These are phyloP conservation scores for Gallirallus australis DNA, from an alignment of 2,797 vertebrate genomes.

Conservation along the genomic window DNA sequence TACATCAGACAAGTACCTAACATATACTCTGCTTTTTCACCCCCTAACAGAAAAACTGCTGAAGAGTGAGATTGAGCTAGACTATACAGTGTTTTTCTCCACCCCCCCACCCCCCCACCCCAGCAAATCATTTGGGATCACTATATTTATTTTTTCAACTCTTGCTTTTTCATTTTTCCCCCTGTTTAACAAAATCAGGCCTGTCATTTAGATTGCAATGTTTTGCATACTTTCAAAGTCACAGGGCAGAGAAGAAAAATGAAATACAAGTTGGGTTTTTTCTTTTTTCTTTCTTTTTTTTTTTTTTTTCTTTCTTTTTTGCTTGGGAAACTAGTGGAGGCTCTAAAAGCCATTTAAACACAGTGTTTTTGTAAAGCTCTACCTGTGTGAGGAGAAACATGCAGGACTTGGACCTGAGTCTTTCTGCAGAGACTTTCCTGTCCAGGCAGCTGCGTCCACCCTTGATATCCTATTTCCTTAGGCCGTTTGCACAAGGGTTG, in stretches of 20 bases:
- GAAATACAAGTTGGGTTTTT: not conserved
- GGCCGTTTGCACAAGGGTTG: fast-evolving
- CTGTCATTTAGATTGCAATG: not conserved
- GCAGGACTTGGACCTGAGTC: not conserved
- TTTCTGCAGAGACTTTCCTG: not conserved
- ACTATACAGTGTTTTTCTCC: not conserved
- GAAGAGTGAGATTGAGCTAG: not conserved
- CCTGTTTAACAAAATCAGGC: not conserved
- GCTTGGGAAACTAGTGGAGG: not conserved
- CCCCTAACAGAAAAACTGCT: not conserved
- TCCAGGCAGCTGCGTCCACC: fast-evolving
- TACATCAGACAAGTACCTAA: constrained; percentile 21
- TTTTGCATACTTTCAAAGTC: not conserved
- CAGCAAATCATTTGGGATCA: not conserved
- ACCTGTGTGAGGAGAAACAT: not conserved
- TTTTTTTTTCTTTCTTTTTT: not conserved
- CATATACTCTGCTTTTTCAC: not conserved
- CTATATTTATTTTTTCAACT: not conserved
- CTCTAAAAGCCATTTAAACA: not conserved
- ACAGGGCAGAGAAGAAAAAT: not conserved
- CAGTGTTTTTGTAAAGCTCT: not conserved
- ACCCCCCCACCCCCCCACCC: no score
- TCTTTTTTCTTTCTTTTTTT: not conserved
- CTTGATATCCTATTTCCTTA: not conserved
- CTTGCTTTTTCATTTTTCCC: not conserved